Evolutionary conservation across 2,113 vertebrate species (phyloP).

Genomic region (Pristiophorus japonicus): DNA sequence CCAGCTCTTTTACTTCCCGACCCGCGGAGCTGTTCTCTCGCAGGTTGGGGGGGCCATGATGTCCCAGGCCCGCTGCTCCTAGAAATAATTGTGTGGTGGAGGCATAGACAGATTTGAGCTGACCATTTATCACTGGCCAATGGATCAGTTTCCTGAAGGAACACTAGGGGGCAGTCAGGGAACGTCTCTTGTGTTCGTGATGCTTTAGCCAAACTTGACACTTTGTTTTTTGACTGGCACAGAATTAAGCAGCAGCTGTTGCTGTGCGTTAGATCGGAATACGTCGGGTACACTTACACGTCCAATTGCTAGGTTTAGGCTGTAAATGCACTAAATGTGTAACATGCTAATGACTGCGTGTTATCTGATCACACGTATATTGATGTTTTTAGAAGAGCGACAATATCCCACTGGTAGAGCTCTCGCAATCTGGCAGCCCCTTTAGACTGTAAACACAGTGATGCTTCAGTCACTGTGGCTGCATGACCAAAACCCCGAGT

Average conservation of each 20-base stretch:
- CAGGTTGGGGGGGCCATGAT: too few relatives aligned
- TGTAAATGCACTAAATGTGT: neutral
- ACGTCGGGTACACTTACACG: neutral
- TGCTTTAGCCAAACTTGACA: neutral
- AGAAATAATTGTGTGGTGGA: neutral
- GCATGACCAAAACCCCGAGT: neutral
- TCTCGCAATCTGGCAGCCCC: neutral
- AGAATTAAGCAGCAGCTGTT: neutral
- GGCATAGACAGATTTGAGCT: neutral
- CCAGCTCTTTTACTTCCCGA: too few relatives aligned
- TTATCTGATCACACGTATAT: neutral
- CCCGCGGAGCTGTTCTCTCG: too few relatives aligned
- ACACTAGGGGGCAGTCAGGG: slow-evolving; percentile 22
- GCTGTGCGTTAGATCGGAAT: neutral
- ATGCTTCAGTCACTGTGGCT: neutral
- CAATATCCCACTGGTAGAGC: neutral
- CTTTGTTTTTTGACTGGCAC: neutral
- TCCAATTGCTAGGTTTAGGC: neutral
- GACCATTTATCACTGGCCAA: neutral
- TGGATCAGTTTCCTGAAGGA: neutral
- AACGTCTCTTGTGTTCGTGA: neutral
- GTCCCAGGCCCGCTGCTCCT: too few relatives aligned
- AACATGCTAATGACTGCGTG: neutral
- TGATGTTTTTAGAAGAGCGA: neutral
- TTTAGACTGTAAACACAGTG: neutral